Base-by-base conservation (phyloP, 2,888 invertebrate species). In the Choristoneura rosaceana region DNA sequence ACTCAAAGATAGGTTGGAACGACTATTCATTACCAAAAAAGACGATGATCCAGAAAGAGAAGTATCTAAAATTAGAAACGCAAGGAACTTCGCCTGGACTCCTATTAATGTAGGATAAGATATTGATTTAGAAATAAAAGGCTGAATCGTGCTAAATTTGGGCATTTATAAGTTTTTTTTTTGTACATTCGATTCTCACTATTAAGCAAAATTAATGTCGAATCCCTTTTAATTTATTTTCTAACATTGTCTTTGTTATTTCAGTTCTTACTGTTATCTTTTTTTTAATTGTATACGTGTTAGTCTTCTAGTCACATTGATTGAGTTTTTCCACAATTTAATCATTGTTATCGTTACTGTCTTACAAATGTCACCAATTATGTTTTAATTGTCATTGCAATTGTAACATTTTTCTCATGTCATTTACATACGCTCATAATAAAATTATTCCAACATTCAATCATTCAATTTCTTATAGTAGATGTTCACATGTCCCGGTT, bases 11-110 rank as follows among this genome's bases (percentile, higher is more conserved):
- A 87, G 95, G 74, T 85, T 95, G 59, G 91, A 93, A 75, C 90
- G 92, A 76, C 84, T 96, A 0, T 94, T 94, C 55, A 85, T 94
- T 14, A 92, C 94, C 0, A 94, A 94, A 69, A 93, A 94, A 69
- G 84, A 82, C 14, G 76, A 71, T 1, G 88, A 88, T 4, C 76
- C 81, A 3, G 82, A 79, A 38, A 76, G 65, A 67, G 75, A 77
- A 43, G 74, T 75, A 12, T 50, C 73, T 5, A 92, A 89, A 74
- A 82, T 88, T 0, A 85, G 93, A n/a, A 91, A 90, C 34, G 90
- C 88, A 0, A 90, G 94, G 52, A 90, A 86, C 70, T 94, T 90
- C 52, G 90, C 90, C 25, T 94, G 94, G 94, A 93, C 93, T 0
- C 94, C 94, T 43, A 89, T 93, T 10, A 89, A 86, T 75, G 77